Percentiles rank a stretch among this genome's conserved stretches.
These are phyloP conservation scores for Cataglyphis albicans DNA, from an alignment of 2,888 invertebrate genomes.

Conservation along the genomic window DNA sequence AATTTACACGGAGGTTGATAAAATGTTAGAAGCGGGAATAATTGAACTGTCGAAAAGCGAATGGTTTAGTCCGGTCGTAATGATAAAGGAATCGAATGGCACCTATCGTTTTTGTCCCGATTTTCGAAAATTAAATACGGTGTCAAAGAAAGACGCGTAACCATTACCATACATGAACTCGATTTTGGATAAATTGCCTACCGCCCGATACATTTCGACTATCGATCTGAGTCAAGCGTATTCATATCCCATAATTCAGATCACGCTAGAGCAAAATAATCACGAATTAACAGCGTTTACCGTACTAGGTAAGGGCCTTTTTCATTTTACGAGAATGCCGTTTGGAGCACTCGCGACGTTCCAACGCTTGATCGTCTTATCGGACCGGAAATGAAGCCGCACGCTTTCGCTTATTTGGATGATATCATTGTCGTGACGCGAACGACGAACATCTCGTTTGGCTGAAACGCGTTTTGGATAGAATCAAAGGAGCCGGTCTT, in stretches of 20 bases:
- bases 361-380: neutral
- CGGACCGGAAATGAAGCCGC: neutral
- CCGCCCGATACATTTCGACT: neutral
- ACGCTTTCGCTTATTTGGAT: conserved; percentile 15
- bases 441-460: conserved; percentile 20
- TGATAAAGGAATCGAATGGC: neutral
- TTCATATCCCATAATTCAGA: neutral
- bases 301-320: neutral
- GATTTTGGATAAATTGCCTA: neutral
- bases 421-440: neutral
- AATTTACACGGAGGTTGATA: neutral
- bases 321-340: neutral
- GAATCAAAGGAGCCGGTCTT: neutral
- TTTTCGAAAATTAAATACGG: neutral
- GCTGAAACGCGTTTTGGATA: neutral
- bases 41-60: neutral
- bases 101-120: neutral
- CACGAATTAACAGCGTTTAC: neutral
- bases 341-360: neutral
- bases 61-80: neutral
- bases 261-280: neutral
- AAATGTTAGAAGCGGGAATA: neutral
- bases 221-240: neutral
- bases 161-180: neutral
- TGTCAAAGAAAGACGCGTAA: neutral